Evolutionary conservation across 2,888 invertebrate species (phyloP).

Genomic region (Craniophora ligustri): DNA sequence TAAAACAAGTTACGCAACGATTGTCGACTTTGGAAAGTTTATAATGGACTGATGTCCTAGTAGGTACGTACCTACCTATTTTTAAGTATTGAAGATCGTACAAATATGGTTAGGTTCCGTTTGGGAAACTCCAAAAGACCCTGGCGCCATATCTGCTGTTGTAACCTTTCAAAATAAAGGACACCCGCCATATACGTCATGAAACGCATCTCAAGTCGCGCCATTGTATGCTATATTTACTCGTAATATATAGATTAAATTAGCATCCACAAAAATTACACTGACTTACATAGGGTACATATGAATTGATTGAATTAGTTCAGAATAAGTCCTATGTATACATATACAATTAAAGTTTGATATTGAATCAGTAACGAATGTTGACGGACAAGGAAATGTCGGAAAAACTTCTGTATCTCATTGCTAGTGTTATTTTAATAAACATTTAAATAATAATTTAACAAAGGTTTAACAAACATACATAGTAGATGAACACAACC

Average conservation of each 20-base stretch:
- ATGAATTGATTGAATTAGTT: no score
- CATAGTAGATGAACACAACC: no score
- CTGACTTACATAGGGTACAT: neutral
- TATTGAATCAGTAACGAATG: no score
- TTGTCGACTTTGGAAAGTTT: neutral
- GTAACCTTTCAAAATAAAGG: conserved; percentile 10
- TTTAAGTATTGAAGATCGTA: neutral
- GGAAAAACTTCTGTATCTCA: conserved; percentile 33
- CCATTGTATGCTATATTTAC: conserved; percentile 3
- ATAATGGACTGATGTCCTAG: neutral
- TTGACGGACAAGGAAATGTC: conserved; percentile 35
- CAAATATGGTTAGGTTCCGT: conserved; percentile 1
- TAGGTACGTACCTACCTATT: no score
- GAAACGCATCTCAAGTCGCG: neutral
- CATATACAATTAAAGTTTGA: no score
- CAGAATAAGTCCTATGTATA: no score
- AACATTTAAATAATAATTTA: no score
- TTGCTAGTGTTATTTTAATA: conserved; percentile 20
- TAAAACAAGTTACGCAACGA: no score
- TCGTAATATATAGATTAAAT: conserved; percentile 1
- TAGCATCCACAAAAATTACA: conserved; percentile 1
- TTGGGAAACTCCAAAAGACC: conserved; percentile 1
- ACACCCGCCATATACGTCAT: neutral
- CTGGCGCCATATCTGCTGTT: conserved; percentile 1
- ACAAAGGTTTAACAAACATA: no score